Base-by-base conservation (phyloP, 1,140 invertebrate species). In the Nasonia longicornis region DNA sequence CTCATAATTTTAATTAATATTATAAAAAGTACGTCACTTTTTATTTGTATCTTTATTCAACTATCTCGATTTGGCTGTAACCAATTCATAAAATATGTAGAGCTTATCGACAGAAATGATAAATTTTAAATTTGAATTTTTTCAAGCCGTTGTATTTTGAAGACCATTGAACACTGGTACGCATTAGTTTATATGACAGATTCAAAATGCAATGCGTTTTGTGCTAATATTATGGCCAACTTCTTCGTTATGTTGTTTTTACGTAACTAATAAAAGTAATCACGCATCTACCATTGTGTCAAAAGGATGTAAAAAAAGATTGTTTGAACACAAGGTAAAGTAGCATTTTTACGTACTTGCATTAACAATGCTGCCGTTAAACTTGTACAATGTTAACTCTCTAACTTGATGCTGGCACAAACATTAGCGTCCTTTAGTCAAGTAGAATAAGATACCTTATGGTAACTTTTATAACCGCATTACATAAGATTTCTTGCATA, bases 351-450 rank as follows among this genome's bases (percentile, higher is more conserved):
- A 42, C 71, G 35, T 48, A 48, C 20, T 45, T 42, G 71, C 45
- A 48, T 48, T 71, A 35, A 71, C 69, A 71, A 42, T 48, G 45
- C 26, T 42, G 42, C 31, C 42, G 45, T 48, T 35, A 73, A 48
- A 73, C n/a, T 73, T 73, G 22, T 73, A 73, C 38, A 45, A 22
- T 73, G 12, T 73, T 29, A 73, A 73, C 45, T 73, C 31, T 22
- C 22, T 52, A 73, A 73, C 42, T 11, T 69, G 58, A 52, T 63
- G 6, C 22, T 78, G 26, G 14, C 52, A 58, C 7, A 48, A 70
- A 70, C 12, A 31, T 29, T 52, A 58, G 26, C 11, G 20, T 35
- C 29, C 12, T 79, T 79, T 63, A 71, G 26, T 63, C 16, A 35
- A n/a, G 63, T 63, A 22, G 16, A n/a, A n/a, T 31, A 70, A 70